Evolutionary conservation across 30 jellyfish, hydroid and myxozoan genomes (phyloP), one percentile per base, ranked within the genome.

Genomic region (Phacellophora camtschatica): DNA sequence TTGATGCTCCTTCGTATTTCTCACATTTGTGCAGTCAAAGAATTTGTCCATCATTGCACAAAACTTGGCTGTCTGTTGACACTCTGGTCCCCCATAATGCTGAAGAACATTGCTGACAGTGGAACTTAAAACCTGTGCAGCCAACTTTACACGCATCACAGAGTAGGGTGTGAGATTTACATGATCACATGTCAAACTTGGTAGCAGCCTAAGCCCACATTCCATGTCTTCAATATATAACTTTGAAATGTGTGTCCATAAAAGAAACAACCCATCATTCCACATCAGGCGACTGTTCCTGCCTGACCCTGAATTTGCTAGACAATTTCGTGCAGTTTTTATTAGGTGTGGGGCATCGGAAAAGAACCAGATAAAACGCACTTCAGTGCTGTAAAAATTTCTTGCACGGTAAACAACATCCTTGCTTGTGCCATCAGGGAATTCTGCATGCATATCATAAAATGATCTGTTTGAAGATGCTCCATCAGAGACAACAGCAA

Each of bases 261-360:
- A 35, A 28, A 66, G 32, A 82, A 66, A 32, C 9, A 20, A 27
- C 8, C 87, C 94, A 55, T 54, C 51, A 32, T 82, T 82, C 94
- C 94, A 82, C 88, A 82, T 82, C 10, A 5, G 13, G 7, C 37
- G 33, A 11, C 69, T 55, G 13, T 55, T 55, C 11, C 69, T 9
- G 11, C 92, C 92, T 1, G 86, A 23, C 0, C 87, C 92, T 0
- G 92, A 63, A 50, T 64, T 65, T 6, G 76, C 86, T 1, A 80
- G 65, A 34, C 87, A 80, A 53, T 80, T 80, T 10, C 92, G 58
- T 25, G 92, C 65, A 0, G 92, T 80, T 69, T 82, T 82, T 31
- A 82, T 50, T 3, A 66, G 71, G 48, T 81, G 93, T 28, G 93
- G 90, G 16, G 86, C 75, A 64, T 78, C 90, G 12, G 79, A 29